Evolutionary conservation across 2,888 invertebrate genomes (phyloP).

Genomic region (Timandra comae): DNA sequence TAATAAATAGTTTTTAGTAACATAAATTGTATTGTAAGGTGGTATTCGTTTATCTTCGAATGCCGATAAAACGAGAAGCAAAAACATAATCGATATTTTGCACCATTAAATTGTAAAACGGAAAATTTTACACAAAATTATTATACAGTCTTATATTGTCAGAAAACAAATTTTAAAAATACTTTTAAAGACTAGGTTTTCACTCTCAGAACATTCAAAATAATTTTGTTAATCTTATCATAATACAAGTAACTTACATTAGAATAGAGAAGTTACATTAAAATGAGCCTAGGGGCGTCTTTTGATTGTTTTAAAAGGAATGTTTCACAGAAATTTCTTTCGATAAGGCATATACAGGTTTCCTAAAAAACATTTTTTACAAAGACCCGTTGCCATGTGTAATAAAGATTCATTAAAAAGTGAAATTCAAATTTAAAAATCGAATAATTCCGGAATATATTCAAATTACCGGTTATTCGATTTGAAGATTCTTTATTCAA

Average conservation of each 20-base stretch:
- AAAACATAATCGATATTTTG: conserved; percentile 4
- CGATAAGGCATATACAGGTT: too few species aligned
- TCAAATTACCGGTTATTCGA: too few species aligned
- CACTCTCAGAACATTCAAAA: conserved; percentile 42
- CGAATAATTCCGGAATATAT: too few species aligned
- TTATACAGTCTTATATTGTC: conserved; percentile 59
- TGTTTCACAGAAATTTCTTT: conserved; percentile 26
- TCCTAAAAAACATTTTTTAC: too few species aligned
- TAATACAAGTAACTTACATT: conserved; percentile 26
- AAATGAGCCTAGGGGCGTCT: conserved; percentile 41
- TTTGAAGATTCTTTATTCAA: conserved; percentile 8
- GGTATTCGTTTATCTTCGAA: conserved; percentile 23
- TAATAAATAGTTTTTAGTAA: too few species aligned
- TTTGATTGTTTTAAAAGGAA: conserved; percentile 37
- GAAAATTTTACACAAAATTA: conserved; percentile 38
- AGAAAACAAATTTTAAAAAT: conserved; percentile 38
- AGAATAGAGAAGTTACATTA: conserved; percentile 22
- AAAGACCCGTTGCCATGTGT: too few species aligned
- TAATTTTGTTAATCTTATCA: conserved; percentile 38
- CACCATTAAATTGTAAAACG: too few species aligned
- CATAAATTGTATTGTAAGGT: too few species aligned
- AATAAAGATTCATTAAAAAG: too few species aligned
- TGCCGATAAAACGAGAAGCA: conserved; percentile 9
- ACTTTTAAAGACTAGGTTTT: conserved; percentile 51
- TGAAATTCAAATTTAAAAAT: too few species aligned